Evolutionary conservation across 2,113 vertebrate genomes (phyloP).

Genomic region (Anhinga rufa): DNA sequence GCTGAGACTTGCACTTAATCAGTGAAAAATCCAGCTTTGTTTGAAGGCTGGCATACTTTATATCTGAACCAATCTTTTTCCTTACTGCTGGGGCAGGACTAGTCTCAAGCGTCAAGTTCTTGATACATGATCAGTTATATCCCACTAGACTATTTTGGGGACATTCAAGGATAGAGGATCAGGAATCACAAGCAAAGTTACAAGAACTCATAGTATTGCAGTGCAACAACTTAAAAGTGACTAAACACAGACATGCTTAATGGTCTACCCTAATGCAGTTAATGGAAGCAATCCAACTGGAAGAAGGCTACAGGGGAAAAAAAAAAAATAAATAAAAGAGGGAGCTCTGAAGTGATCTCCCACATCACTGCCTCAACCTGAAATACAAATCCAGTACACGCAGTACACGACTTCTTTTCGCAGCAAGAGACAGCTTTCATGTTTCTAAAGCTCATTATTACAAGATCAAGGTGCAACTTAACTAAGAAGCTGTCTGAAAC

Average conservation of each 20-base stretch:
- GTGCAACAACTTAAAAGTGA: not conserved
- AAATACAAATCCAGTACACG: not conserved
- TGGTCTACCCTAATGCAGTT: not conserved
- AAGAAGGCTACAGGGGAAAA: not conserved
- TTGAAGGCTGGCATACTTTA: not conserved
- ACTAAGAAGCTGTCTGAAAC: not conserved
- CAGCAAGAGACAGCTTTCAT: conserved; percentile 32
- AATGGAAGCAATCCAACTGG: not conserved
- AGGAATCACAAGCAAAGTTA: conserved; percentile 5
- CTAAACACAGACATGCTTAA: not conserved
- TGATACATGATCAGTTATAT: not conserved
- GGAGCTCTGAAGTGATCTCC: not conserved
- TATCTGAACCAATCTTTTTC: not conserved
- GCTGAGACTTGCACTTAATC: not conserved
- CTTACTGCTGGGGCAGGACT: not conserved
- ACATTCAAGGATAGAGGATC: not conserved
- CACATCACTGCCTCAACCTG: not conserved
- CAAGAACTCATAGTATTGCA: not conserved
- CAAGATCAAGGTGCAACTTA: conserved; percentile 43
- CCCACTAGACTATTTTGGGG: not conserved
- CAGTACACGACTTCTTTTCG: not conserved
- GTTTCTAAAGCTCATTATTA: conserved; percentile 23
- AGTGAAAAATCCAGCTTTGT: not conserved
- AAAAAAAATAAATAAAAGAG: not conserved
- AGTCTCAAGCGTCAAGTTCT: conserved; percentile 19